Base-by-base conservation (phyloP, 2,113 vertebrate species). In the Pangasianodon gigas region DNA sequence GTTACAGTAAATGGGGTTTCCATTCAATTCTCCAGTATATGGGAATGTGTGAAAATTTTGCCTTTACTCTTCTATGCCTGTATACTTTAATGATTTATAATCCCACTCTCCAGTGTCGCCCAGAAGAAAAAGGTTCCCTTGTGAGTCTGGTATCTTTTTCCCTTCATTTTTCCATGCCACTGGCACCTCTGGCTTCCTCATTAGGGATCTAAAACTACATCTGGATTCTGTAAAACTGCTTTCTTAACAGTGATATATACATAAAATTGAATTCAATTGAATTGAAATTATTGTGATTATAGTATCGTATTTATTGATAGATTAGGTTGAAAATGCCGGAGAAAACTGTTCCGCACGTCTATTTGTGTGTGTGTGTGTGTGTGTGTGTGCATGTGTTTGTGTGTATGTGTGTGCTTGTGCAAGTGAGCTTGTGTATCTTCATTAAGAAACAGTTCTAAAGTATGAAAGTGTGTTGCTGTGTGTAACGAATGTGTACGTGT, bases 1-100 rank as follows among this genome's bases (percentile, higher is more conserved):
- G 21, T 44, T 44, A 1, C 2, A 75, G 37, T 69, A 24, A 48
- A 79, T 48, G 10, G 9, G 4, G 4, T 48, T 44, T 29, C 44
- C 44, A 29, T 79, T 79, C 44, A 48, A 79, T 26, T 79, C 44
- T 46, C 74, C 74, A 24, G 44, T 77, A 26, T 44, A 46, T 8
- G 2, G 74, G 44, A 21, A 74, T 21, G 71, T 44, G 71, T 74
- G 21, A 48, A 77, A 77, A 77, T 44, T 26, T 24, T 41, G 18
- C 32, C 18, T 74, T 75, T 75, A 79, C 75, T 48, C 75, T 48
- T 46, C 9, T 29, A 29, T 77, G 2, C 7, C 74, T 46, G 41
- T 77, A 79, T 29, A 48, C 44, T 29, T 79, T 79, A 13, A 79
- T 79, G 44, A 48, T 79, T 79, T 48, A 79, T 79, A 79, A 79